Conservation (phyloP, 37 sponge, comb jelly and placozoan genomes). For the Eunapius fragilis region DNA sequence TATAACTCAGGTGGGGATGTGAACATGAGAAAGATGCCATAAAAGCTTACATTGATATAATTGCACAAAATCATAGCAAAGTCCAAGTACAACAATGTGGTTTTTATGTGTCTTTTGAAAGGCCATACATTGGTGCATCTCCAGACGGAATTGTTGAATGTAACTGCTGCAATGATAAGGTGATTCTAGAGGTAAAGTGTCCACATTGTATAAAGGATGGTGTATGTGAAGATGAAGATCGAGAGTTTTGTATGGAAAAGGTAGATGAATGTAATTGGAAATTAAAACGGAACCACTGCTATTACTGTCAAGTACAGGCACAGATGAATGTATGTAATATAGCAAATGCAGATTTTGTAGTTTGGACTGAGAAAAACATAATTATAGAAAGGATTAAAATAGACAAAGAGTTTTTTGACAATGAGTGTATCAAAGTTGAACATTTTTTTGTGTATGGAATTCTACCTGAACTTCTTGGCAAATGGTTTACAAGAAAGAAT, state of each 20-base stretch:
- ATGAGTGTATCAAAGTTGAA: background rate
- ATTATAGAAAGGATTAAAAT: slow-evolving; percentile 35
- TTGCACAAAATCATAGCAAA: slow-evolving; percentile 9
- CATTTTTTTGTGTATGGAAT: slow-evolving; percentile 26
- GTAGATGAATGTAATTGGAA: slow-evolving; percentile 14
- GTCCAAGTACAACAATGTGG: slow-evolving; percentile 22
- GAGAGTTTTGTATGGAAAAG: slow-evolving; percentile 21
- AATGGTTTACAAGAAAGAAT: slow-evolving; percentile 25
- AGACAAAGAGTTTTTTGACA: slow-evolving; percentile 22
- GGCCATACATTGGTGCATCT: slow-evolving; percentile 44
- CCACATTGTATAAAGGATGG: slow-evolving; percentile 14
- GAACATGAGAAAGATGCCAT: slow-evolving; percentile 53
- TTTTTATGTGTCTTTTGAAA: slow-evolving; percentile 12
- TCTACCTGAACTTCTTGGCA: slow-evolving; percentile 64
- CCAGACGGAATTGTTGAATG: slow-evolving; percentile 47
- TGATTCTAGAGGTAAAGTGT: slow-evolving; percentile 27
- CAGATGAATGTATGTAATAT: slow-evolving; percentile 25
- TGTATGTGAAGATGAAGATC: slow-evolving; percentile 10
- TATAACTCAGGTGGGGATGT: slow-evolving; percentile 42
- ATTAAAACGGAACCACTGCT: slow-evolving; percentile 42
- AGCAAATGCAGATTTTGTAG: slow-evolving; percentile 45
- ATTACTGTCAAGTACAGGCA: slow-evolving; percentile 64
- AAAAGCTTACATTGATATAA: slow-evolving; percentile 8
- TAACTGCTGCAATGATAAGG: slow-evolving; percentile 37
- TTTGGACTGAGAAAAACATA: slow-evolving; percentile 32